phyloP scores from a whole-genome alignment of 2,797 vertebrate genomes.

The Notoglanidium macrostoma region DNA sequence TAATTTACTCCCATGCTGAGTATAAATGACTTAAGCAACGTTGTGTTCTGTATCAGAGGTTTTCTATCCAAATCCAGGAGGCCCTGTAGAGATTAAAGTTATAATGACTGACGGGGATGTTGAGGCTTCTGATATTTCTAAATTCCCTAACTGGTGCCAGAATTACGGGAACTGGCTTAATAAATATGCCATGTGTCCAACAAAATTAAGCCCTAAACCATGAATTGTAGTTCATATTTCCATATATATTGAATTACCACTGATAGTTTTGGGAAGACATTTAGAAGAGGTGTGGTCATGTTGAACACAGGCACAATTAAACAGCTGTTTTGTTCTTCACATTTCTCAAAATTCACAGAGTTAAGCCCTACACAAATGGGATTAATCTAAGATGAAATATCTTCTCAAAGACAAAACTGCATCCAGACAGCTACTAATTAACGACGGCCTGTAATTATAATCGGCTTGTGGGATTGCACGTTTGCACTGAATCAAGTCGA shows the following conservation, averaged over 20 bases:
- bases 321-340: neutral
- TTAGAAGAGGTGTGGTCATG: neutral
- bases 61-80: neutral
- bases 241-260: no score
- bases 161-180: neutral
- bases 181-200: neutral
- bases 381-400: neutral
- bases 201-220: neutral
- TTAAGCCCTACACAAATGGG: neutral
- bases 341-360: neutral
- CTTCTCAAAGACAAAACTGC: neutral
- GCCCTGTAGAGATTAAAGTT: neutral
- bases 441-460: neutral
- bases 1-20: neutral
- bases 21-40: neutral
- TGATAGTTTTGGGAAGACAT: neutral
- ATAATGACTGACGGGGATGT: neutral
- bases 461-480: neutral
- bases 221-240: neutral
- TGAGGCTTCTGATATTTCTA: neutral
- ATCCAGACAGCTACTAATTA: slow-evolving; percentile 12
- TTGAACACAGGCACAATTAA: neutral
- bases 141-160: neutral
- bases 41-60: neutral
- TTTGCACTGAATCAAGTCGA: neutral